Base-by-base conservation (phyloP, 2,797 vertebrate species). In the Pseudotriccus pelzelni region DNA sequence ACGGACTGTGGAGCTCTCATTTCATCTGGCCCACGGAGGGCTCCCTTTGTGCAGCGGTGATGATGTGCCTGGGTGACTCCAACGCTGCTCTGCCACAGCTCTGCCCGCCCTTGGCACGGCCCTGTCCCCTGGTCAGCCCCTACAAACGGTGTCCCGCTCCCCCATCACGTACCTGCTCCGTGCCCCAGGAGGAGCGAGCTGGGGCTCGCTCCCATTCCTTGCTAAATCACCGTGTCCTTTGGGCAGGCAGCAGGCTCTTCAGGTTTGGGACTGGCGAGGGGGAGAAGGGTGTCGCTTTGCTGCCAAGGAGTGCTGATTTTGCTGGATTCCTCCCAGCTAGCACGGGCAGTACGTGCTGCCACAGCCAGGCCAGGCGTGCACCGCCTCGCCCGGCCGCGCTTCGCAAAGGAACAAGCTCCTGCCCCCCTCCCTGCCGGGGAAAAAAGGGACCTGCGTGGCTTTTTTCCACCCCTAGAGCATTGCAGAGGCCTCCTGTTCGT, bases 131-230 rank as follows among this genome's bases (percentile, higher is more conserved):
- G 72, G 7, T 28, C 55, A 44, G 43, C 12, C 14, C 50, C 8
- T 41, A 11, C 12, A 14, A 30, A 18, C 0, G 5, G 17, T 19
- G 9, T 7, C n/a, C 28, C 43, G n/a, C 52, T 88, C 53, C 3
- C 12, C 56, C 64, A 12, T 21, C 64, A 13, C 4, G 0, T 58
- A 25, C 49, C 37, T 5, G 3, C 10, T 16, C 50, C 9, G 2
- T 3, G 87, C 88, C 78, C 36, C 23, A 1, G 72, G 14, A 2
- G 78, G 16, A 70, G 23, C 7, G 8, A 87, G 87, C 63, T 1
- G 76, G 79, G 82, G 82, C 79, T 91, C 14, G 68, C 83, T 95
- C 94, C 91, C 77, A 16, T 24, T 53, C 81, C 93, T 46, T 55
- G 63, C 79, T 93, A 24, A 90, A 25, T 15, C 7, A 0, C 44